These are phyloP conservation scores for Diplodus sargus DNA, from an alignment of 2,797 vertebrate genomes.

Conservation along the genomic window DNA sequence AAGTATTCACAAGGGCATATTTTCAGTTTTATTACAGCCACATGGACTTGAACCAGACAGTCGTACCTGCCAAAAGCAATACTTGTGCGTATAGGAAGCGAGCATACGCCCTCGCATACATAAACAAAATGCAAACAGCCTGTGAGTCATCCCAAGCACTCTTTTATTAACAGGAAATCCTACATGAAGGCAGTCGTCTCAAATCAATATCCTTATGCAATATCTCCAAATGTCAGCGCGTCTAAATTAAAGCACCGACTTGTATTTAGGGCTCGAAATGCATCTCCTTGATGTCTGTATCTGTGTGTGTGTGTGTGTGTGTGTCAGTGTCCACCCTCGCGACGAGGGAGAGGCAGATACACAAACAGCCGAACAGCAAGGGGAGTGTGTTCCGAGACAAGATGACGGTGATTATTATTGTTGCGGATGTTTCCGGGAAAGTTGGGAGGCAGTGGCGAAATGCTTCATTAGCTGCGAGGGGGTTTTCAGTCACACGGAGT, in stretches of 20 bases:
- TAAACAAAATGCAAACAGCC: conserved; percentile 52
- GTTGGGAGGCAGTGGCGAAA: conserved; percentile 33
- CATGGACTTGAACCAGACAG: conserved; percentile 16
- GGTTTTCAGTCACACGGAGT: conserved; percentile 49
- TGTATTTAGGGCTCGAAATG: conserved; percentile 33
- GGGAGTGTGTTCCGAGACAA: not conserved
- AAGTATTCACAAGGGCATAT: conserved; percentile 22
- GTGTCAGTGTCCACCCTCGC: not conserved
- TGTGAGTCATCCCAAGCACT: conserved; percentile 45
- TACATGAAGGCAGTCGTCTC: conserved; percentile 32
- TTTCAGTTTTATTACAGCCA: conserved; percentile 53
- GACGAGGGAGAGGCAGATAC: conserved; percentile 4
- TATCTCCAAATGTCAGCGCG: conserved; percentile 60
- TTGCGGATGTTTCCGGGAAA: conserved; percentile 45
- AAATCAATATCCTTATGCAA: conserved; percentile 62
- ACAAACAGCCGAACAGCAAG: conserved; percentile 25
- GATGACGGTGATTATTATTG: conserved; percentile 40
- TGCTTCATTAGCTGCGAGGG: conserved; percentile 57
- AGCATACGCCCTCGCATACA: conserved; percentile 38
- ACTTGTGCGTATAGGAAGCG: conserved; percentile 22
- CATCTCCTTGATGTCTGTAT: conserved; percentile 12
- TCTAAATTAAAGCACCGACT: conserved; percentile 48
- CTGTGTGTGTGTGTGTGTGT: not conserved
- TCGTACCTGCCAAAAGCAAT: conserved; percentile 20
- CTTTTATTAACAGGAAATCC: conserved; percentile 66